Evolutionary conservation across 2,113 vertebrate species (phyloP), one percentile per base, ranked within the genome.

Genomic region (Phalacrocorax pelagicus): DNA sequence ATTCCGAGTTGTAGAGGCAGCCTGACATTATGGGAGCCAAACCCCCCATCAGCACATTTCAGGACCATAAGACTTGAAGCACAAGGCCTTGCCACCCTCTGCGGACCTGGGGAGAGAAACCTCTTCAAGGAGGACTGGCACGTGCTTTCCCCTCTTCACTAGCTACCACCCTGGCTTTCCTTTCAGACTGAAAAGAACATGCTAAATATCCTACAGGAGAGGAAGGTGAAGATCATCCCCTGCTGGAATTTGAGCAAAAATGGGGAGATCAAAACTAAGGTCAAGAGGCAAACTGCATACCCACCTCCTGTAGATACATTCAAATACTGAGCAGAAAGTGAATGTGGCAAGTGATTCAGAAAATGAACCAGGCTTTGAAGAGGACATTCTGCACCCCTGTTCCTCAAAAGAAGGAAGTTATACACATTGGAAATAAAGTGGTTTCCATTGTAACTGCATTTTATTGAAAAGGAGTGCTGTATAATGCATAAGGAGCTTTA

Each of bases 401-500:
- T 81, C 52, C 24, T 72, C 70, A 57, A 52, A 86, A 81, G 30
- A 34, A 70, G 42, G 40, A 90, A 95, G 44, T 88, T 19, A 36
- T 9, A 70, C 30, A 36, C 57, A 22, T 21, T 44, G 38, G 38
- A 88, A 92, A 93, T 61, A 26, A 71, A 78, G 65, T 59, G 38
- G 40, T 30, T 92, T 81, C 40, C 83, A 66, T 26, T 82, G 61
- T 61, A 72, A 75, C 75, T 49, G 30, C 30, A 46, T 92, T 89
- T 81, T 36, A 79, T 46, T 85, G 86, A 86, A 91, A 94, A 86
- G 47, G 36, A 63, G 72, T 77, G 80, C 74, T 95, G 71, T 91
- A 92, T 95, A 94, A 92, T 58, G 57, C 57, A 81, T 81, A 81
- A 92, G 46, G 27, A 92, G 40, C 34, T 94, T 94, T 85, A 96